These are phyloP conservation scores for Drosophila aldrichi DNA, from an alignment of 2,888 invertebrate species.

Conservation along the genomic window DNA sequence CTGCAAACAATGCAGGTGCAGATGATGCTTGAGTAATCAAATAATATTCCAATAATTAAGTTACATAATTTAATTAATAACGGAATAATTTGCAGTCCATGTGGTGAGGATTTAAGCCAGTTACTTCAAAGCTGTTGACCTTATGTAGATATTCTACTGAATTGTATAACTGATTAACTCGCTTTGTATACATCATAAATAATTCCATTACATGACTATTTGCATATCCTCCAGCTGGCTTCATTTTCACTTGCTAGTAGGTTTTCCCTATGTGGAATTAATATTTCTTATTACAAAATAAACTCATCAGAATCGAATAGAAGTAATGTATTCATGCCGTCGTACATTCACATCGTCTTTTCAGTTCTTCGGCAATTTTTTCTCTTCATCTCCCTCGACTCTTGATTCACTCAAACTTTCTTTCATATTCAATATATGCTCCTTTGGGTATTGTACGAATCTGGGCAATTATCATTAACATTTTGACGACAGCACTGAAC, in stretches of 20 bases:
- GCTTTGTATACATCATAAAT: background rate
- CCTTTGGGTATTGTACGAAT: background rate
- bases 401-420: background rate
- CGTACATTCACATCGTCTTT: background rate
- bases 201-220: background rate
- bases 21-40: background rate
- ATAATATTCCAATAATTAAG: conserved; percentile 2
- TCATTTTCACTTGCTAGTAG: too few relatives aligned
- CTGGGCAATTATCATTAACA: background rate
- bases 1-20: background rate
- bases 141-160: background rate
- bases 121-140: background rate
- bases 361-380: background rate
- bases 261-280: too few relatives aligned
- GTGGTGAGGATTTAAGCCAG: background rate
- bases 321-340: too few relatives aligned
- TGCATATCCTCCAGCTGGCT: background rate
- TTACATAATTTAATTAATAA: background rate
- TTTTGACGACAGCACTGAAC: background rate
- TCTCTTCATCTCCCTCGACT: background rate
- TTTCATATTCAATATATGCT: background rate
- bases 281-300: too few relatives aligned
- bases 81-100: background rate
- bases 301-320: background rate
- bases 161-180: background rate